A percentile compares a stretch with the other conserved stretches of the same genome.
These are phyloP conservation scores for Mixornis gularis DNA, from an alignment of 2,113 vertebrate genomes.

Conservation along the genomic window DNA sequence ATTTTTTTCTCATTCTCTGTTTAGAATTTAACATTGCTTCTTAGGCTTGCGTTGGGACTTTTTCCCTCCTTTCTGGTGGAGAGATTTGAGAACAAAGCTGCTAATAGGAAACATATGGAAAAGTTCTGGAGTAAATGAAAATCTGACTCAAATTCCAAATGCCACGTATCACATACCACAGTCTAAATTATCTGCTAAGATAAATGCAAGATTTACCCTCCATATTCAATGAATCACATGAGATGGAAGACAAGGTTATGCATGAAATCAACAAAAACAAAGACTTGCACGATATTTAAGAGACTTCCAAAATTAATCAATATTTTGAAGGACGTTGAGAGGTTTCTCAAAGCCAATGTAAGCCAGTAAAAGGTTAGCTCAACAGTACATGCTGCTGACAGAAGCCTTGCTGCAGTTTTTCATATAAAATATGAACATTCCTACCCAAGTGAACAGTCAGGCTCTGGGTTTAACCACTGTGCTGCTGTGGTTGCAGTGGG, in stretches of 20 bases:
- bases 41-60: conserved; percentile 16
- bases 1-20: background rate
- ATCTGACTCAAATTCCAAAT: conserved; percentile 76
- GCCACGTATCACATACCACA: conserved; percentile 88
- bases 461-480: conserved; percentile 36
- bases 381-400: conserved; percentile 11
- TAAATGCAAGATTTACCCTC: conserved; percentile 49
- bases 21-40: conserved; percentile 35
- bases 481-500: background rate
- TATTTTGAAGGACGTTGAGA: background rate
- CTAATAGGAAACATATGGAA: conserved; percentile 93
- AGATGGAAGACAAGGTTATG: background rate
- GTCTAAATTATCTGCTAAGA: conserved; percentile 63
- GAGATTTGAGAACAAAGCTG: conserved; percentile 70
- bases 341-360: background rate
- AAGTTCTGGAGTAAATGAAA: conserved; percentile 79
- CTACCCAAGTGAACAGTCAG: background rate
- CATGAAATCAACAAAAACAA: background rate
- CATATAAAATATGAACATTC: conserved; percentile 27
- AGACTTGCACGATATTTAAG: background rate
- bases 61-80: conserved; percentile 43
- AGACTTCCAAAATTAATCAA: conserved; percentile 16
- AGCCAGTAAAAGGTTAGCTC: conserved; percentile 30
- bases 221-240: background rate
- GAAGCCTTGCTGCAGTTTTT: conserved; percentile 9